phyloP scores from a whole-genome alignment of 2,113 vertebrate genomes.

The Notarius quadriscutis region DNA sequence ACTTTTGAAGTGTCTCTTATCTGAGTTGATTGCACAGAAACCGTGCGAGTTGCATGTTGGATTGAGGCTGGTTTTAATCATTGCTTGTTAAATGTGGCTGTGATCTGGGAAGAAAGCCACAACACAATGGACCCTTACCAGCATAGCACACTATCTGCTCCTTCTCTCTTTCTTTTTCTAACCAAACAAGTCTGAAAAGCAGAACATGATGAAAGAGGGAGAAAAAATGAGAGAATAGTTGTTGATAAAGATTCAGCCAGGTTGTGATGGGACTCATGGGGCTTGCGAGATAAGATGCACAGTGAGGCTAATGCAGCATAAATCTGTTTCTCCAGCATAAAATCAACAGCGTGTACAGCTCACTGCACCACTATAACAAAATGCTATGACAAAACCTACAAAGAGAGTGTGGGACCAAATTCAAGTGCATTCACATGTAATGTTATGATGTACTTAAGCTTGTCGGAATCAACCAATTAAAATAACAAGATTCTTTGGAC shows the following conservation, averaged over 20 bases:
- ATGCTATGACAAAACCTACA: conserved; percentile 6
- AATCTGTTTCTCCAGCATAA: conserved; percentile 42
- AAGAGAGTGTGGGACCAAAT: neutral
- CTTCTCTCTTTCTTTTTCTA: conserved; percentile 13
- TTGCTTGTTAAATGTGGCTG: conserved; percentile 30
- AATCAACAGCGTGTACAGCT: conserved; percentile 41
- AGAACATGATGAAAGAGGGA: conserved; percentile 24
- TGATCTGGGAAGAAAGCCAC: conserved; percentile 17
- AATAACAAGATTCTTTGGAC: neutral
- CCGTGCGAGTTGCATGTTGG: neutral
- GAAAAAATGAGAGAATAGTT: conserved; percentile 23
- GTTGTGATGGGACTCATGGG: conserved; percentile 20
- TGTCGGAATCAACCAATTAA: neutral
- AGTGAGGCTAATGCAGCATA: conserved; percentile 55
- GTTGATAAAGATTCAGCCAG: conserved; percentile 46
- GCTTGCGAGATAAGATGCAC: conserved; percentile 50
- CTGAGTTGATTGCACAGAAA: conserved; percentile 26
- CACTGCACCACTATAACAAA: neutral
- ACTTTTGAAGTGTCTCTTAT: conserved; percentile 37
- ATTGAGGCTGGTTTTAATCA: conserved; percentile 34
- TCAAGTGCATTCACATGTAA: neutral
- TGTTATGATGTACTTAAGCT: neutral
- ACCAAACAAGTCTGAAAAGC: conserved; percentile 28
- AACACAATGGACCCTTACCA: conserved; percentile 50
- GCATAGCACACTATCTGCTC: conserved; percentile 19